Conservation (phyloP, 2,797 vertebrate genomes). For the Schizopygopsis malacanthus region DNA sequence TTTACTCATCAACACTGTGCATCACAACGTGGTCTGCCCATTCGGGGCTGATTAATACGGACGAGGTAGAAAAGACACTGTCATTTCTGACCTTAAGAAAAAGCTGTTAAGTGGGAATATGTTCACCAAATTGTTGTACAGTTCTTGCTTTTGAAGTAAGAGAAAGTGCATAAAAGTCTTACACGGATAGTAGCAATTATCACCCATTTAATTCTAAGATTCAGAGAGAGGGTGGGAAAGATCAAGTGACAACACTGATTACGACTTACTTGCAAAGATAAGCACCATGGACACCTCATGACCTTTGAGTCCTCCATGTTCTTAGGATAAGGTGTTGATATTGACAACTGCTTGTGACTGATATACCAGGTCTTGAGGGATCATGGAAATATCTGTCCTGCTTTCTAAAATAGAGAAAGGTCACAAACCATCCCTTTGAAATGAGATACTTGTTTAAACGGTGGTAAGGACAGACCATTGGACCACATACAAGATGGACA, state of each 20-base stretch:
- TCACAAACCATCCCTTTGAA: constrained; percentile 16
- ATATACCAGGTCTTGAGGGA: constrained; percentile 6
- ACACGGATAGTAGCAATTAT: background rate
- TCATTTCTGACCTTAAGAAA: too few relatives aligned
- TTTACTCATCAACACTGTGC: too few relatives aligned
- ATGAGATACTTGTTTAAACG: constrained; percentile 12
- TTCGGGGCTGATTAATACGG: too few relatives aligned
- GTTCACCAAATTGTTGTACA: background rate
- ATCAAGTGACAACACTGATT: background rate
- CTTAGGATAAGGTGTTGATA: constrained; percentile 11
- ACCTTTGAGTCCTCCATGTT: background rate
- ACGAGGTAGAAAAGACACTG: too few relatives aligned
- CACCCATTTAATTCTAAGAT: background rate
- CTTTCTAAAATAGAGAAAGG: constrained; percentile 31
- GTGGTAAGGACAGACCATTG: background rate
- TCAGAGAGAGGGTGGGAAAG: background rate
- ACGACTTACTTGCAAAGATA: background rate
- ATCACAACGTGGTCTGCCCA: too few relatives aligned
- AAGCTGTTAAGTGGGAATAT: background rate
- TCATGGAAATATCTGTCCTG: constrained; percentile 16
- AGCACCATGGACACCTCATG: background rate
- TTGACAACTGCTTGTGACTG: constrained; percentile 2
- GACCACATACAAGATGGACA: background rate
- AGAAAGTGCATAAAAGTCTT: background rate
- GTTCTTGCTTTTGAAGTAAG: background rate